A percentile compares a stretch with the other conserved stretches of the same genome.
These are phyloP conservation scores for Harmothoe impar DNA, from an alignment of 2,888 invertebrate genomes.

Conservation along the genomic window DNA sequence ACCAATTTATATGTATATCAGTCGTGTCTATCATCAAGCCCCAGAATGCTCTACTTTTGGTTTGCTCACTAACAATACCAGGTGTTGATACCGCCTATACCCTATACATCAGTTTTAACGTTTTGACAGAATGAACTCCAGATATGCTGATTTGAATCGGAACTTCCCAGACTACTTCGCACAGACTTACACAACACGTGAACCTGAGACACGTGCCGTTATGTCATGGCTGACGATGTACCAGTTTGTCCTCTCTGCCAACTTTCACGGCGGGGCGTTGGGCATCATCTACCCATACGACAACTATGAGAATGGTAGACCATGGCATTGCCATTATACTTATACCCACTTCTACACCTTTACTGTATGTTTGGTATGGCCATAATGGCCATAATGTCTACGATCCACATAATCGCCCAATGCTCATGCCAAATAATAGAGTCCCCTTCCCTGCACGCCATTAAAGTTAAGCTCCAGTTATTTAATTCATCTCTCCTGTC, in stretches of 20 bases:
- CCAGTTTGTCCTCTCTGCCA: conserved; percentile 96
- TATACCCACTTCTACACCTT: no score
- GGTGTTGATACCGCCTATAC: not conserved
- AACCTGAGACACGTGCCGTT: conserved; percentile 94
- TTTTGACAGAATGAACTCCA: not conserved
- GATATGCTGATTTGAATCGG: conserved; percentile 94
- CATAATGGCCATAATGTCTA: not conserved
- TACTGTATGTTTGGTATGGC: not conserved
- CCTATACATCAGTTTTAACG: not conserved
- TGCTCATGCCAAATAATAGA: no score
- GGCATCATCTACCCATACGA: conserved; percentile 99
- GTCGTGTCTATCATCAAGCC: no score
- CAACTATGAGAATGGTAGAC: conserved; percentile 88
- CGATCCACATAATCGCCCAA: not conserved
- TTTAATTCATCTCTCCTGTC: no score
- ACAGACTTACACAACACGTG: conserved; percentile 88
- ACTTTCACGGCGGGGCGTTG: conserved; percentile 94
- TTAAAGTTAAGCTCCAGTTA: no score
- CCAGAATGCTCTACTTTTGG: not conserved
- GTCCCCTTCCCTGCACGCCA: no score
- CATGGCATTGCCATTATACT: no score
- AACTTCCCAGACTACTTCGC: conserved; percentile 97
- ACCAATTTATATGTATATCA: no score
- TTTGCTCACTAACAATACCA: not conserved
- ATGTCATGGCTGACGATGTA: conserved; percentile 96